Evolutionary conservation across 2,113 vertebrate genomes (phyloP).

Genomic region (Oreocharis arfaki): DNA sequence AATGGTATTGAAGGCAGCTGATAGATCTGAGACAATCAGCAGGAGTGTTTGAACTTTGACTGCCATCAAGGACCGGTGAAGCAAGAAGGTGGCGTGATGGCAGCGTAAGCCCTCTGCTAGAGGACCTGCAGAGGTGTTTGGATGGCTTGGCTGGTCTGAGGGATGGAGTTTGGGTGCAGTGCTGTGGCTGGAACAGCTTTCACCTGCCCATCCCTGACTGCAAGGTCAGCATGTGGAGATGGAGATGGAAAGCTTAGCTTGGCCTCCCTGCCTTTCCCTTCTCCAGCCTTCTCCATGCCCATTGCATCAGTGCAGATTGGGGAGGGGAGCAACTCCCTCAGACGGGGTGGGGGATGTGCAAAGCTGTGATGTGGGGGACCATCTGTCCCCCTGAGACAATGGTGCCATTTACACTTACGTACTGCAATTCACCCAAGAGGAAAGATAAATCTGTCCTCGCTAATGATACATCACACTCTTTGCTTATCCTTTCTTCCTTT

Average conservation of each 20-base stretch:
- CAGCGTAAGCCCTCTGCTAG: not conserved
- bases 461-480: not conserved
- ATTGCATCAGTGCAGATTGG: not conserved
- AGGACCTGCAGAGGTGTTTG: not conserved
- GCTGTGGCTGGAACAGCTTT: not conserved
- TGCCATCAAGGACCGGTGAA: not conserved
- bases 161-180: not conserved
- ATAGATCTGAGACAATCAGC: not conserved
- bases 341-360: rapidly evolving
- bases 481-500: not conserved
- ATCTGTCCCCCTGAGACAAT: not conserved
- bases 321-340: not conserved
- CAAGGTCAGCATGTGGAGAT: not conserved
- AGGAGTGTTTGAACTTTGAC: not conserved
- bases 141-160: not conserved
- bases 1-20: not conserved
- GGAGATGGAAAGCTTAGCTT: not conserved
- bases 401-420: not conserved
- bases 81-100: not conserved
- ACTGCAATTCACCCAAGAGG: not conserved
- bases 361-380: not conserved
- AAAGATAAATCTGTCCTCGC: not conserved
- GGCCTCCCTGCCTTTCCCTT: not conserved
- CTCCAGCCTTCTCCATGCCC: not conserved
- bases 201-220: not conserved